Conservation (phyloP, 2,113 vertebrate genomes). For the Progne subis region DNA sequence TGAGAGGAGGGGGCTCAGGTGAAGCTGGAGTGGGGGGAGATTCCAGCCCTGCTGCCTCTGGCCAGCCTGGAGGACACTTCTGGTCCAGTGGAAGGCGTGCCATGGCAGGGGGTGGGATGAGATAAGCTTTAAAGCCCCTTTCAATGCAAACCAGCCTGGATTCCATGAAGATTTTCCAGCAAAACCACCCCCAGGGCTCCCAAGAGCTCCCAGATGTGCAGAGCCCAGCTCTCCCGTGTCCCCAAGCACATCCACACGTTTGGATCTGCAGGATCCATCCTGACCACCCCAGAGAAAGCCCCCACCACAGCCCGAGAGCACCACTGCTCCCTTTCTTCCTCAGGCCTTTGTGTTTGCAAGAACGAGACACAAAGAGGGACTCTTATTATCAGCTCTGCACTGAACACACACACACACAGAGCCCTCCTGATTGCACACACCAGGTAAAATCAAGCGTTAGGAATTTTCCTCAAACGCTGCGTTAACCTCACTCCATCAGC, state of each 20-base stretch:
- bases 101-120: neutral
- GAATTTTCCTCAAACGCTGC: neutral
- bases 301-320: neutral
- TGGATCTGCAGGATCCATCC: neutral
- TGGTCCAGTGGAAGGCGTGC: neutral
- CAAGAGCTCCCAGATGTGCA: fast-evolving
- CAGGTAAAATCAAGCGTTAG: neutral
- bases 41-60: neutral
- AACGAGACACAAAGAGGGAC: neutral
- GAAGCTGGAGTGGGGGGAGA: neutral
- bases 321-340: neutral
- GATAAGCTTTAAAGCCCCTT: neutral
- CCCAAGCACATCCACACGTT: fast-evolving
- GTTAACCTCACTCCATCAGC: neutral
- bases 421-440: neutral
- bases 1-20: neutral
- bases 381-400: neutral
- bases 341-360: neutral
- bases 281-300: neutral
- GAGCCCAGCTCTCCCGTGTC: neutral
- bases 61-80: neutral
- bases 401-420: neutral
- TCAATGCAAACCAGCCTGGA: neutral
- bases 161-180: neutral
- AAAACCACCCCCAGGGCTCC: neutral